phyloP scores from a whole-genome alignment of 2,797 vertebrate genomes.

The Tragelaphus eurycerus region DNA sequence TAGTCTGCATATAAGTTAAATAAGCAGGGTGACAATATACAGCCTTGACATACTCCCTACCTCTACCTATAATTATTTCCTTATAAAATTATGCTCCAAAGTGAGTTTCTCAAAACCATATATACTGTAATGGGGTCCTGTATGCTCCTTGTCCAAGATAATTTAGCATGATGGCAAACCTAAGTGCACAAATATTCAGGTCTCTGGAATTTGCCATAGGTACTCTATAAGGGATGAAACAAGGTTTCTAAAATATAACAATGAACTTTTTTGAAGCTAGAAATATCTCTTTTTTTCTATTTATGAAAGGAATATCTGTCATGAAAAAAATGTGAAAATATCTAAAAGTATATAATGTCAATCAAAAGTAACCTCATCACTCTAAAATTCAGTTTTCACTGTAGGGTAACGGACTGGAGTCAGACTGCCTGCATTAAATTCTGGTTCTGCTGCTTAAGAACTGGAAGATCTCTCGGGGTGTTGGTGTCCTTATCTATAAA shows the following conservation, averaged over 20 bases:
- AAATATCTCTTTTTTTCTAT: not conserved
- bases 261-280: not conserved
- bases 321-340: slow-evolving; percentile 19
- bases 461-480: not conserved
- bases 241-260: slow-evolving; percentile 13
- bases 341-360: not conserved
- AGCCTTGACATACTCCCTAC: not conserved
- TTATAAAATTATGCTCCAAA: not conserved
- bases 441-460: not conserved
- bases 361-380: not conserved
- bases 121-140: not conserved
- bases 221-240: not conserved
- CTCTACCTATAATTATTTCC: not conserved
- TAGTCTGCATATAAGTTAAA: too few relatives aligned
- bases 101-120: not conserved
- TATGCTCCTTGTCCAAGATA: not conserved
- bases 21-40: too few relatives aligned
- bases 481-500: slow-evolving; percentile 16
- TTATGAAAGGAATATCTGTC: slow-evolving; percentile 26
- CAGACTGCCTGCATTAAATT: slow-evolving; percentile 6
- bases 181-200: not conserved
- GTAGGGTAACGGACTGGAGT: not conserved
- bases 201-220: not conserved
- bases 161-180: not conserved
- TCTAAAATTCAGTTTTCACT: slow-evolving; percentile 36